Base-by-base conservation (phyloP, 2,888 invertebrate genomes). In the Clivina fossor region DNA sequence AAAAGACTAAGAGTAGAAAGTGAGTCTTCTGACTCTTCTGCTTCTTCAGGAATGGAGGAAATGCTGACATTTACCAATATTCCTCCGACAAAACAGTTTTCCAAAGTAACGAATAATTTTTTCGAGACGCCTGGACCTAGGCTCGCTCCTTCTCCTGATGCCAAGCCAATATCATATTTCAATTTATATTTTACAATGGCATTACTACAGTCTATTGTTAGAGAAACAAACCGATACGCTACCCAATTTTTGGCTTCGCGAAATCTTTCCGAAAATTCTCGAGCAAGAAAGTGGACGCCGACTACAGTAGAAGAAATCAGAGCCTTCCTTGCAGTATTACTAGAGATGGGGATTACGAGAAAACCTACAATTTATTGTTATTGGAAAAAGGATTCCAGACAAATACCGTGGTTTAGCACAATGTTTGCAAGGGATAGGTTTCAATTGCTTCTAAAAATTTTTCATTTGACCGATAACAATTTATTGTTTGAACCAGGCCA, bases 381-480 rank as follows among this genome's bases (percentile, higher is more conserved):
- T 58, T 63, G 62, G 62, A 32, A n/a, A 37, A 59, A 57, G 43
- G 57, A 54, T 58, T 63, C 61, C 7, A 43, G 59, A 58, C 4
- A 33, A 37, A 64, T 61, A 18, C 61, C 60, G 19, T 60, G 60
- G 60, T 64, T 63, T 55, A 20, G 57, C n/a, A 64, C 54, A 55
- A 63, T 64, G 62, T 59, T 62, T 61, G 11, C 60, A 28, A 61
- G 62, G 33, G 46, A 64, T 55, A 51, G 62, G 46, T 63, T 62
- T 62, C 50, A 56, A 43, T 24, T 61, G 11, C 26, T 64, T 40
- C 43, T 61, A 15, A 60, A 59, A 50, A 24, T 46, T 49, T 60
- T 43, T 32, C 59, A 51, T 33, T 50, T 57, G 35, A 38, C 44
- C 2, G 22, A 60, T 28, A 56, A 56, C 22, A 50, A 26, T 22